A percentile compares a stretch with the other conserved stretches of the same genome.
Evolutionary conservation across 1,140 invertebrate species (phyloP).

Genomic region (Pachypeltis micranthus): DNA sequence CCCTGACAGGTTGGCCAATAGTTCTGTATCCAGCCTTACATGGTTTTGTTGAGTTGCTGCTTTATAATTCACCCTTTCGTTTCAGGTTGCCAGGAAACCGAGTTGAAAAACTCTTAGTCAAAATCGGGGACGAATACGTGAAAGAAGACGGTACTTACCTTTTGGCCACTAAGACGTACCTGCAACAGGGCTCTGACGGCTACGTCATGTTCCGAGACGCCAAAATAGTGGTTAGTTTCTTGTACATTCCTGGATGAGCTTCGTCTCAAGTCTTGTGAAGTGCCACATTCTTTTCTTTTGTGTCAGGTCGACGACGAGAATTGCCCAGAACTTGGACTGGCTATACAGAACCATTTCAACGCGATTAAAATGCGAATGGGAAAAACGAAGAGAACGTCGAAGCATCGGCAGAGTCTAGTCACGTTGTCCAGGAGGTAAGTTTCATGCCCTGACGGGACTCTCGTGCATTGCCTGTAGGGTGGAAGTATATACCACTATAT

Average conservation of each 20-base stretch:
- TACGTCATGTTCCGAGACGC: conserved; percentile 65
- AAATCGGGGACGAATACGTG: conserved; percentile 73
- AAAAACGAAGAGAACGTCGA: conserved; percentile 53
- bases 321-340: conserved; percentile 65
- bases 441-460: not conserved
- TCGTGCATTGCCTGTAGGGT: too few species aligned
- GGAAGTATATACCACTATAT: too few species aligned
- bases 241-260: not conserved
- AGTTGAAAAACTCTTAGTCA: conserved; percentile 57
- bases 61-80: too few species aligned
- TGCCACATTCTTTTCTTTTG: conserved; percentile 10
- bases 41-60: too few species aligned
- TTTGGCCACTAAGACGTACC: conserved; percentile 70
- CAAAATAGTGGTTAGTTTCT: conserved; percentile 50
- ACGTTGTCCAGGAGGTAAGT: conserved; percentile 56
- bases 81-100: conserved; percentile 46
- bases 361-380: conserved; percentile 65
- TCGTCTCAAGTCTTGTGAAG: not conserved
- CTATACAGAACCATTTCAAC: conserved; percentile 78
- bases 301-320: conserved; percentile 63
- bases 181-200: conserved; percentile 68
- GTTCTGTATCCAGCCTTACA: too few species aligned
- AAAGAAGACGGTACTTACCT: conserved; percentile 51
- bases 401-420: conserved; percentile 71
- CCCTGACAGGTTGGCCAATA: conserved; percentile 43